phyloP scores from a whole-genome alignment of 30 jellyfish, hydroid and myxozoan genomes.

The Turritopsis dohrnii region DNA sequence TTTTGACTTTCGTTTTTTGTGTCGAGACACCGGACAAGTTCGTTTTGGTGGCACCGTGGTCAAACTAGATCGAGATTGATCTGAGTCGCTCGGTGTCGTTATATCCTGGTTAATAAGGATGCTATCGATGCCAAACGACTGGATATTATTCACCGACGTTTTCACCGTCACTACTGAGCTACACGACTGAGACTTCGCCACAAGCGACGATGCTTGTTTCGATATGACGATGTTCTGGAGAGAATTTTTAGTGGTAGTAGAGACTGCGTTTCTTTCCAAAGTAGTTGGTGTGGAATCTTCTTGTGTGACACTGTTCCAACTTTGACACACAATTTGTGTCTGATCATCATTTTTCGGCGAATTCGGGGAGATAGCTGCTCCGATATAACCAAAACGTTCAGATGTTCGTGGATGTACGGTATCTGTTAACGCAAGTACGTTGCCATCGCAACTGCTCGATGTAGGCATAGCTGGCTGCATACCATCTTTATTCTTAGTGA shows the following conservation, averaged over 20 bases:
- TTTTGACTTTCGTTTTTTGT: neutral
- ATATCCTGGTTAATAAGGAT: conserved; percentile 8
- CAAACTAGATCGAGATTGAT: neutral
- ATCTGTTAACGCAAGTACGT: too few relatives aligned
- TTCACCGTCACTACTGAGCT: neutral
- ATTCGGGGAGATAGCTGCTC: neutral
- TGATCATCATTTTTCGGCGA: neutral
- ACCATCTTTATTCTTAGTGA: neutral
- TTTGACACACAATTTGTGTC: neutral
- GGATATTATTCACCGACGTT: neutral
- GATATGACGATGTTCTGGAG: neutral
- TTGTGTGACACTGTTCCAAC: neutral
- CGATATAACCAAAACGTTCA: neutral
- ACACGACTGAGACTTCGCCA: neutral
- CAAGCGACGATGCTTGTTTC: neutral
- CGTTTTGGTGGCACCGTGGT: neutral
- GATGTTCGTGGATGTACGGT: too few relatives aligned
- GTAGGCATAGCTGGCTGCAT: too few relatives aligned
- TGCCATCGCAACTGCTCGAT: neutral
- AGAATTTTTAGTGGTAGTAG: neutral
- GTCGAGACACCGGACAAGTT: neutral
- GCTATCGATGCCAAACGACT: conserved; percentile 31
- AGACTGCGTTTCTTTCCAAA: neutral
- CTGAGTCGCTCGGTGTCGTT: neutral
- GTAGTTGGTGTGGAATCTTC: neutral